phyloP scores from a whole-genome alignment of 2,797 vertebrate species.

The Oreonectes daqikongensis region DNA sequence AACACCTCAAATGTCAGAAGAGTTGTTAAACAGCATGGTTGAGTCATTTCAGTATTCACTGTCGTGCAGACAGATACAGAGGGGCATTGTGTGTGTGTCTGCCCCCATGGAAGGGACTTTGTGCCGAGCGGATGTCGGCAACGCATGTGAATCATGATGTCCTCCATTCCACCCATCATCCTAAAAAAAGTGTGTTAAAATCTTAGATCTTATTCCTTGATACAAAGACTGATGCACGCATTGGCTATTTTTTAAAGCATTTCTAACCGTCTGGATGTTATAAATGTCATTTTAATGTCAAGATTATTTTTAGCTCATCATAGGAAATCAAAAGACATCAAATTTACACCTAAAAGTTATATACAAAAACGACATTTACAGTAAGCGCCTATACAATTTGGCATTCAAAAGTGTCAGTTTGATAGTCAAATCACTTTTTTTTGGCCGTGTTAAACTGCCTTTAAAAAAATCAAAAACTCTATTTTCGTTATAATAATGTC shows the following conservation, averaged over 20 bases:
- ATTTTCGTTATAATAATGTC: not conserved
- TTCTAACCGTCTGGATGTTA: not conserved
- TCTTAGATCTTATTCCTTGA: not conserved
- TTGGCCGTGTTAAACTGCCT: not conserved
- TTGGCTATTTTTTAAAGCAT: not conserved
- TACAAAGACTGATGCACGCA: not conserved
- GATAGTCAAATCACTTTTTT: not conserved
- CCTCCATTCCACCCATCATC: not conserved
- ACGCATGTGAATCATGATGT: constrained; percentile 20
- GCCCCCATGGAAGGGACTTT: constrained; percentile 43
- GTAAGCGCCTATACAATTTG: no score
- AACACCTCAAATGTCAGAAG: constrained; percentile 39
- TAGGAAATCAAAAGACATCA: no score
- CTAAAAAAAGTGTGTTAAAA: not conserved
- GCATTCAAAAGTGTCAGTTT: not conserved
- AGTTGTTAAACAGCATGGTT: constrained; percentile 22
- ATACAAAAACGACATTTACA: not conserved
- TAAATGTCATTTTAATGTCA: not conserved
- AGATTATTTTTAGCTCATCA: not conserved
- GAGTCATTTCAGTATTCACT: constrained; percentile 33
- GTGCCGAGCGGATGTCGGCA: constrained; percentile 34
- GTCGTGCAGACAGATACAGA: constrained; percentile 19
- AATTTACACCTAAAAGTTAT: not conserved
- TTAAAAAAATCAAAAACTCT: not conserved
- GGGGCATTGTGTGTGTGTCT: constrained; percentile 23